Conservation (phyloP, 2,113 vertebrate species). For the Ascaphus truei region DNA sequence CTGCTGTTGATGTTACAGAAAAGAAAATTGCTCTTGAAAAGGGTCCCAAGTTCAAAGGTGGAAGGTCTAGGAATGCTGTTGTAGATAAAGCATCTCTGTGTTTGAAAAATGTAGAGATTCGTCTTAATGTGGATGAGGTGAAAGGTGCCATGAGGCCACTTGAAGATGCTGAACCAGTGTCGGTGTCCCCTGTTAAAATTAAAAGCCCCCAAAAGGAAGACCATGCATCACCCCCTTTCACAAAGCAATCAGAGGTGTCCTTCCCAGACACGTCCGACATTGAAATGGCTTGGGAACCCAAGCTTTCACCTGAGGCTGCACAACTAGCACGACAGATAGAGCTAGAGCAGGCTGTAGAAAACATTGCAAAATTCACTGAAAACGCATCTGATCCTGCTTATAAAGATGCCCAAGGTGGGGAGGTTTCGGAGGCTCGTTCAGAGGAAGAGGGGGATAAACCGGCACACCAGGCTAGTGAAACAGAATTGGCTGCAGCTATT, state of each 20-base stretch:
- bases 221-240: conserved; percentile 40
- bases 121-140: conserved; percentile 72
- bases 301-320: conserved; percentile 63
- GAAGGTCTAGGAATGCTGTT: conserved; percentile 74
- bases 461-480: conserved; percentile 85
- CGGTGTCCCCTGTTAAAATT: conserved; percentile 48
- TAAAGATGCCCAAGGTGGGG: conserved; percentile 67
- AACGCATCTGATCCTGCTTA: conserved; percentile 63
- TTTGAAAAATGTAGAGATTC: conserved; percentile 75
- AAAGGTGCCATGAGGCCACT: conserved; percentile 65
- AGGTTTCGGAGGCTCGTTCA: conserved; percentile 58
- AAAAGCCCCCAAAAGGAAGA: conserved; percentile 69
- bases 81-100: conserved; percentile 68
- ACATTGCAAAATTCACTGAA: conserved; percentile 87
- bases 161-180: conserved; percentile 55
- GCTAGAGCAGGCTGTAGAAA: conserved; percentile 90
- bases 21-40: conserved; percentile 70
- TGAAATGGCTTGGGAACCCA: conserved; percentile 60
- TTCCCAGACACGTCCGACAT: conserved; percentile 52
- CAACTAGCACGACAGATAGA: conserved; percentile 86
- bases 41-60: conserved; percentile 74
- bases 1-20: conserved; percentile 57
- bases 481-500: conserved; percentile 91
- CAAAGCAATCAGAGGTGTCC: conserved; percentile 57
- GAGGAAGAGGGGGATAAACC: conserved; percentile 82